Evolutionary conservation across 2,888 invertebrate species (phyloP), one percentile per base, ranked within the genome.

Genomic region (Lathronympha strigana): DNA sequence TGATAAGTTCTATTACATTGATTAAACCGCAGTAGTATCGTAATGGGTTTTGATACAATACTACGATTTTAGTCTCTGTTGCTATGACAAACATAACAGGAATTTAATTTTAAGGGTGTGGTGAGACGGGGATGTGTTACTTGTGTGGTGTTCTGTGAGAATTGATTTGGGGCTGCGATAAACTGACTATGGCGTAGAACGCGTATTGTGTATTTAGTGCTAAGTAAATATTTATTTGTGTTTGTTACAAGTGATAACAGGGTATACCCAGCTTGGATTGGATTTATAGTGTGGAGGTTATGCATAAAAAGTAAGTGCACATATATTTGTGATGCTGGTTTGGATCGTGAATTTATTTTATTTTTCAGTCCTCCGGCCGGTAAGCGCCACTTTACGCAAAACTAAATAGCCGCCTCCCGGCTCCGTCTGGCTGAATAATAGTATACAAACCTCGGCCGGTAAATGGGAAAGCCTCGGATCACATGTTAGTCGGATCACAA

Each of bases 241-340:
- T n/a, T 47, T 45, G 21, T 28, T 45, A 60, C 15, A 38, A 53
- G 40, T 60, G 47, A 28, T 40, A 64, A 38, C 33, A 15, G 21
- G 11, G 19, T 19, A 40, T 33, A 36, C 17, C 4, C 19, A 33
- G 5, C n/a, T 36, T n/a, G 55, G 21, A 36, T 47, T 13, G 13
- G 36, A 45, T 45, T 45, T 51, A 2, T n/a, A 45, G 5, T 58
- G 33, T 57, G 50, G 51, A 64, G 55, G 54, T 61, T 55, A 67
- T 67, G 60, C 63, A 64, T 50, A 63, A 67, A 63, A 67, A 67
- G 67, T 67, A 63, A 67, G 67, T 61, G 21, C 50, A 25, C 13
- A 21, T 45, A 19, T 8, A 5, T 40, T 40, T 9, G 15, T 9
- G 38, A 38, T 17, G 8, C 8, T 19, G 15, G n/a, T 17, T 40